Evolutionary conservation across 2,888 invertebrate genomes (phyloP).

Genomic region (Phaonia tiefii): DNA sequence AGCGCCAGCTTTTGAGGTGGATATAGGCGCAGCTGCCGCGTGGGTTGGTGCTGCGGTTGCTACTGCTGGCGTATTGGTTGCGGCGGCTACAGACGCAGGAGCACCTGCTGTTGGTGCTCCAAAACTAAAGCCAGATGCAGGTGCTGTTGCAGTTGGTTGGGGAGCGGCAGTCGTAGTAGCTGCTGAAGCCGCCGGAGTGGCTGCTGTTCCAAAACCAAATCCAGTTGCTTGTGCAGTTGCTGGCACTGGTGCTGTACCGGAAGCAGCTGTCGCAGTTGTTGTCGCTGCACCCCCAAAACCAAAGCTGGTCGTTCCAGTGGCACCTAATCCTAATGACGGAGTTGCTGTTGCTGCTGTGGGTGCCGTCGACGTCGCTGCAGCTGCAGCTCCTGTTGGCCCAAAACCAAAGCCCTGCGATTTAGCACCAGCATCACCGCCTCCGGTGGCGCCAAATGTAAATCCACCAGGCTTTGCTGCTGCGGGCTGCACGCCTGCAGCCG

Average conservation of each 20-base stretch:
- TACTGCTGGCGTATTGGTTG: constrained; percentile 88
- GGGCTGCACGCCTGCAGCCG: constrained; percentile 17
- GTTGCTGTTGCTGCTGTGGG: constrained; percentile 65
- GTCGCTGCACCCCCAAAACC: constrained; percentile 44
- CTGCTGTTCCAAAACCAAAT: constrained; percentile 88
- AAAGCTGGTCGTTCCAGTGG: constrained; percentile 7
- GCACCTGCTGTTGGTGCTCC: constrained; percentile 76
- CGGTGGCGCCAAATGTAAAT: constrained; percentile 51
- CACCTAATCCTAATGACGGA: constrained; percentile 54
- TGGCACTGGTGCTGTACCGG: constrained; percentile 75
- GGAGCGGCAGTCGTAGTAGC: constrained; percentile 35
- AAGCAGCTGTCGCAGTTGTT: constrained; percentile 69
- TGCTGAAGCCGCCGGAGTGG: constrained; percentile 32
- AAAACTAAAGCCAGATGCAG: constrained; percentile 29
- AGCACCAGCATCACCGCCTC: constrained; percentile 45
- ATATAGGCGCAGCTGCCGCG: constrained; percentile 38
- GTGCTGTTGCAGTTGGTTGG: constrained; percentile 33
- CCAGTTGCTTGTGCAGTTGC: constrained; percentile 85
- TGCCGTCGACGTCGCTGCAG: constrained; percentile 57
- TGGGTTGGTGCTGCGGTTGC: constrained; percentile 85
- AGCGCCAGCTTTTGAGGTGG: constrained; percentile 50
- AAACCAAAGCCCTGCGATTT: constrained; percentile 59
- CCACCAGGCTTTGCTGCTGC: constrained; percentile 55
- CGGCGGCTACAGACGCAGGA: constrained; percentile 77
- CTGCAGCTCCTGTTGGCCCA: constrained; percentile 55